Conservation (phyloP, 2,888 invertebrate genomes). For the Dascillus cervinus region DNA sequence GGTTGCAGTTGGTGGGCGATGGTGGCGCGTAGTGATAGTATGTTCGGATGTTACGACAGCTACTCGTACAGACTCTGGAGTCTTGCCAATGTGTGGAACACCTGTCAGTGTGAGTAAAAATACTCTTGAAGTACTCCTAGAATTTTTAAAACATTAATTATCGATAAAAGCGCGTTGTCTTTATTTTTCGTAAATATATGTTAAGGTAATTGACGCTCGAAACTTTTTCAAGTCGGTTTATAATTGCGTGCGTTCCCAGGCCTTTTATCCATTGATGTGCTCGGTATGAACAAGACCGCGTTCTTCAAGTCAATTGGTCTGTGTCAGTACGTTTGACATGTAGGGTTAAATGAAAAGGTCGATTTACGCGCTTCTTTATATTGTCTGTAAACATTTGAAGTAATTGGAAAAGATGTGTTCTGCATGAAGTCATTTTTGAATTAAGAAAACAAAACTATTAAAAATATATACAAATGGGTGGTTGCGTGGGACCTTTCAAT, state of each 20-base stretch:
- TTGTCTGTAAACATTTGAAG: slow-evolving; percentile 25
- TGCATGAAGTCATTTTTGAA: slow-evolving; percentile 19
- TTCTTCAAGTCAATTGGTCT: slow-evolving; percentile 26
- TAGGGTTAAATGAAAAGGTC: slow-evolving; percentile 28
- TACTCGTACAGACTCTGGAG: slow-evolving; percentile 71
- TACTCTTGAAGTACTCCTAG: background rate
- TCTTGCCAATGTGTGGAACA: slow-evolving; percentile 69
- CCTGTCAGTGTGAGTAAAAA: slow-evolving; percentile 63
- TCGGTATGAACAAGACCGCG: slow-evolving; percentile 23
- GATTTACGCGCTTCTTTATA: slow-evolving; percentile 24
- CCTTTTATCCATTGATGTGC: slow-evolving; percentile 16
- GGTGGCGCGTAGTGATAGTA: slow-evolving; percentile 73
- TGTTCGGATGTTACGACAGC: slow-evolving; percentile 69
- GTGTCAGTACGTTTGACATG: slow-evolving; percentile 25
- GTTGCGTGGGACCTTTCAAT: background rate
- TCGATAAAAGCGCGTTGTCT: no score
- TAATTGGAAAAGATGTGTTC: slow-evolving; percentile 17
- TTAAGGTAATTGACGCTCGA: no score
- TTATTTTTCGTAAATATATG: no score
- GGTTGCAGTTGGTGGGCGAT: slow-evolving; percentile 58
- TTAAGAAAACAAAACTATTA: no score
- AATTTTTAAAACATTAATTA: background rate
- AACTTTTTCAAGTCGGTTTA: no score
- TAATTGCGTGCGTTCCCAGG: slow-evolving; percentile 25
- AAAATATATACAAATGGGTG: no score